phyloP scores from a whole-genome alignment of 2,113 vertebrate genomes.

The Terrapene triunguis region DNA sequence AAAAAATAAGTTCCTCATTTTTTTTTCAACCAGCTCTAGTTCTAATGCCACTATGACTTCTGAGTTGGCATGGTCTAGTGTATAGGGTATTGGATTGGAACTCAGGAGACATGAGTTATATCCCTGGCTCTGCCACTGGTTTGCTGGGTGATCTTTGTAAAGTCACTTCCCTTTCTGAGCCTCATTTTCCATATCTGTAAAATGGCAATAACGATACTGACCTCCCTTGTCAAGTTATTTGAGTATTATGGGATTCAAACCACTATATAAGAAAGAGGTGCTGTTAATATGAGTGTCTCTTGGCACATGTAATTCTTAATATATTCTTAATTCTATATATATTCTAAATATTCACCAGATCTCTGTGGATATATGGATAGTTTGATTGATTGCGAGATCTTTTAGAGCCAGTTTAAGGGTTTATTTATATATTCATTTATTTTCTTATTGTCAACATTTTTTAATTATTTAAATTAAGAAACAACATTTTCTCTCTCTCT shows the following conservation, averaged over 20 bases:
- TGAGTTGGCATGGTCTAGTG: background rate
- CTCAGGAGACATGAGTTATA: background rate
- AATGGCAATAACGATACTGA: background rate
- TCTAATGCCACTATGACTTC: background rate
- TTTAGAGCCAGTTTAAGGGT: no score
- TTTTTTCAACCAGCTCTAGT: background rate
- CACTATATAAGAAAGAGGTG: background rate
- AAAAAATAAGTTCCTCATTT: background rate
- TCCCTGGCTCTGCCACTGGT: background rate
- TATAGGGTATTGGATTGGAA: background rate
- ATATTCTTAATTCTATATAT: background rate
- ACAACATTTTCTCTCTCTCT: no score
- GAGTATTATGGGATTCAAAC: background rate
- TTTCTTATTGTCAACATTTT: no score
- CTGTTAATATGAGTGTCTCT: background rate
- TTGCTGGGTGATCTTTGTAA: background rate
- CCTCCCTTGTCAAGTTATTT: background rate
- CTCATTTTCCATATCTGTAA: background rate
- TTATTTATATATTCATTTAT: no score
- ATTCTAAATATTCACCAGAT: background rate
- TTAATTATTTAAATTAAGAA: no score
- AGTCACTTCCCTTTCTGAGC: background rate
- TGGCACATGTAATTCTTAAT: background rate
- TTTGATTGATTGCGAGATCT: no score
- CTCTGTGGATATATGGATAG: background rate